Evolutionary conservation across 2,888 invertebrate genomes (phyloP).

Genomic region (Zaprionus lineosus): DNA sequence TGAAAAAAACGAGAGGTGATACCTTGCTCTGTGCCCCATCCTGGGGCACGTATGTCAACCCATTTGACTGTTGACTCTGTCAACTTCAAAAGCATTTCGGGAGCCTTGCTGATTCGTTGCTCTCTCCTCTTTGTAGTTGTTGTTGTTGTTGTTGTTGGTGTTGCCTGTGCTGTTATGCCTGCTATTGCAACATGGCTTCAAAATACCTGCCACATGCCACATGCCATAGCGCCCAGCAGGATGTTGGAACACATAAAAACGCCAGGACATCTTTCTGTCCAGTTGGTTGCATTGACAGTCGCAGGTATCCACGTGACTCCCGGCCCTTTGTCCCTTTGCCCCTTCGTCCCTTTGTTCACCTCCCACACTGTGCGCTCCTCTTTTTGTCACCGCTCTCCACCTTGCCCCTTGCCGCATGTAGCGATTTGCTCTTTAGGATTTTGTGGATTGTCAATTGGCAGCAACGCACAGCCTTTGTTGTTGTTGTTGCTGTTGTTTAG

Average conservation of each 20-base stretch:
- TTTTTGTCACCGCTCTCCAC: not conserved
- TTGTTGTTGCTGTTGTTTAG: not conserved
- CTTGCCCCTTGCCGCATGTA: not conserved
- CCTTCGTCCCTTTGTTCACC: no score
- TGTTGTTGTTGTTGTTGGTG: not conserved
- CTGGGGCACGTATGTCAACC: slow-evolving; percentile 22
- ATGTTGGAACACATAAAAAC: no score
- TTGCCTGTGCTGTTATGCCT: not conserved
- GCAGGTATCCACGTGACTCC: slow-evolving; percentile 18
- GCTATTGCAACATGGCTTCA: not conserved
- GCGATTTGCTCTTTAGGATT: not conserved
- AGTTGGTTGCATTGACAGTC: slow-evolving; percentile 45
- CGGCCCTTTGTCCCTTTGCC: no score
- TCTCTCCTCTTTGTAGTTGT: not conserved
- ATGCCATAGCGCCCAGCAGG: no score
- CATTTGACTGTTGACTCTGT: slow-evolving; percentile 15
- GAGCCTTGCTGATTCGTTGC: no score
- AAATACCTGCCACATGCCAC: slow-evolving; percentile 20
- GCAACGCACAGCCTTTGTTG: slow-evolving; percentile 2
- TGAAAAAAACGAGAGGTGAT: not conserved
- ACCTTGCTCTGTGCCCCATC: not conserved
- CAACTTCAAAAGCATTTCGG: slow-evolving; percentile 47
- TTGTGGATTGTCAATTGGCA: slow-evolving; percentile 15
- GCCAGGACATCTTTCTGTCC: no score
- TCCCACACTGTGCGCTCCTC: not conserved